A percentile compares a stretch with the other conserved stretches of the same genome.
Evolutionary conservation across 2,113 vertebrate species (phyloP).

Genomic region (Mormoops blainvillei): DNA sequence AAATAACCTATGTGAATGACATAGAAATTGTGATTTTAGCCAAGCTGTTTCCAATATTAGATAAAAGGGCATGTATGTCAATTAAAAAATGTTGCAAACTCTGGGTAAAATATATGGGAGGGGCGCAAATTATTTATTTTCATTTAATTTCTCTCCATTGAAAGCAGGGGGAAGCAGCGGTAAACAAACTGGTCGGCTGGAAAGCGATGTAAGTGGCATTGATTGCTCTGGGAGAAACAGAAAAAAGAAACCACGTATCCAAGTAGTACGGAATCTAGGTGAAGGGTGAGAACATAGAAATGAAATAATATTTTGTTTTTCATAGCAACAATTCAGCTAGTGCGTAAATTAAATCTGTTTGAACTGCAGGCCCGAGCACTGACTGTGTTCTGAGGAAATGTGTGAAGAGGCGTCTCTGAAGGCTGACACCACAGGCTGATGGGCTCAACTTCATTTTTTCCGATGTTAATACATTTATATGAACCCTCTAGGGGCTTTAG

Average conservation of each 20-base stretch:
- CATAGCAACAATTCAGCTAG: neutral
- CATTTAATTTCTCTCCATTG: neutral
- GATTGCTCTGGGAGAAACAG: neutral
- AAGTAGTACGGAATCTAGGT: neutral
- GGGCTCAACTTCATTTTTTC: neutral
- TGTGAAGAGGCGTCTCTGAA: neutral
- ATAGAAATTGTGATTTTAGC: neutral
- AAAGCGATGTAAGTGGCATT: neutral
- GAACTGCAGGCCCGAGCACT: no score
- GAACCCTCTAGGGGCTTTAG: neutral
- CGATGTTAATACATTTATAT: neutral
- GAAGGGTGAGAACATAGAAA: neutral
- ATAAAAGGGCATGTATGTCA: constrained; percentile 13
- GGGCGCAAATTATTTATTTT: constrained; percentile 9
- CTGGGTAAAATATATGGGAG: neutral
- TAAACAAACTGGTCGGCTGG: neutral
- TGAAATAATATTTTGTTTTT: neutral
- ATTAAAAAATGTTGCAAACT: neutral
- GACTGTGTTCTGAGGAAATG: neutral
- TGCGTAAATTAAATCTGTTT: neutral
- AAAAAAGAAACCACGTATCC: neutral
- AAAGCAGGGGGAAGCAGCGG: neutral
- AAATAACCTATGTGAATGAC: neutral
- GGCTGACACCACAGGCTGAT: no score
- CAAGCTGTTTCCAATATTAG: neutral